Percentiles rank a stretch among this genome's conserved stretches.
Evolutionary conservation across 2,888 invertebrate species (phyloP).

Genomic region (Ochlodes sylvanus): DNA sequence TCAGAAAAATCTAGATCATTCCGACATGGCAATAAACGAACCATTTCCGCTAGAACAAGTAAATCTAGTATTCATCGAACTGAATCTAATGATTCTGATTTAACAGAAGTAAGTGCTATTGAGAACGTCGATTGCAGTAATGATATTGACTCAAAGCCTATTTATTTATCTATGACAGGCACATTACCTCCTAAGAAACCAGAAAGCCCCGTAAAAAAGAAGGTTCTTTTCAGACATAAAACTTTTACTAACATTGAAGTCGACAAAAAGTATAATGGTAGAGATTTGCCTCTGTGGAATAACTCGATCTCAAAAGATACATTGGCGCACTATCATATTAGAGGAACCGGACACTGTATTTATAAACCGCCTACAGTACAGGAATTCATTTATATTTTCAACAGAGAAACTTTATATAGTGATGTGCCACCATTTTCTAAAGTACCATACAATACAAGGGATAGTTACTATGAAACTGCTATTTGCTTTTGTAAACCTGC

Average conservation of each 20-base stretch:
- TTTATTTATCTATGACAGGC: slow-evolving; percentile 74
- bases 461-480: slow-evolving; percentile 77
- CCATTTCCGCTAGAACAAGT: slow-evolving; percentile 52
- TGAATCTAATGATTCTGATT: slow-evolving; percentile 67
- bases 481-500: slow-evolving; percentile 78
- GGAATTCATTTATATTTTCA: slow-evolving; percentile 78
- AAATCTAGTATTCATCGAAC: slow-evolving; percentile 63
- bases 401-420: slow-evolving; percentile 71
- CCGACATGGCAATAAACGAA: slow-evolving; percentile 58
- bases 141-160: slow-evolving; percentile 62
- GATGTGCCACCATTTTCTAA: slow-evolving; percentile 67
- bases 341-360: slow-evolving; percentile 80
- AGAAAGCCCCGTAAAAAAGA: slow-evolving; percentile 59
- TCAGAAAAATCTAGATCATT: slow-evolving; percentile 80
- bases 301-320: slow-evolving; percentile 72
- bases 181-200: slow-evolving; percentile 72
- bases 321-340: slow-evolving; percentile 74
- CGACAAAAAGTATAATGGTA: slow-evolving; percentile 67
- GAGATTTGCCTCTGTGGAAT: slow-evolving; percentile 66
- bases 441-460: slow-evolving; percentile 61
- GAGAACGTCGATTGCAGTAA: slow-evolving; percentile 78
- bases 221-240: slow-evolving; percentile 77
- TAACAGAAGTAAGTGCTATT: slow-evolving; percentile 75
- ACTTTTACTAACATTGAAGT: slow-evolving; percentile 79
- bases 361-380: slow-evolving; percentile 74